Evolutionary conservation across 30 jellyfish, hydroid and myxozoan species (phyloP).

Genomic region (Rhopilema esculentum): DNA sequence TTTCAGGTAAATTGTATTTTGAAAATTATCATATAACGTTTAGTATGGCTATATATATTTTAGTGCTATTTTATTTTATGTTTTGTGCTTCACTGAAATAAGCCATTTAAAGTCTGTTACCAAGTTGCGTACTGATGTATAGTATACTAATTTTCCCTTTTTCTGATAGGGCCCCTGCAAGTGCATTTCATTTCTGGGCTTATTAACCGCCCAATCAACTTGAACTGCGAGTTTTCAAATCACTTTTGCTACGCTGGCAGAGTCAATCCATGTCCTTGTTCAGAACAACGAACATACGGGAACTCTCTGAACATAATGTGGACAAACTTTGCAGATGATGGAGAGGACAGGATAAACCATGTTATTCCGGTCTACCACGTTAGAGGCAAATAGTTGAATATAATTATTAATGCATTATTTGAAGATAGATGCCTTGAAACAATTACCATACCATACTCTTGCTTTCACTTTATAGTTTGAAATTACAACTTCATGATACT

Average conservation of each 20-base stretch:
- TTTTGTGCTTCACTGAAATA: no score
- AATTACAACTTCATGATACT: no score
- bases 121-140: no score
- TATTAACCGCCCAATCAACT: not conserved
- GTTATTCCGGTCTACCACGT: not conserved
- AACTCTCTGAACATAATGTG: not conserved
- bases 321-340: not conserved
- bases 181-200: not conserved
- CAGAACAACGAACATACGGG: not conserved
- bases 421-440: not conserved
- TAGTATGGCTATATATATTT: no score
- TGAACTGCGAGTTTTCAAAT: not conserved
- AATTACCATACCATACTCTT: no score
- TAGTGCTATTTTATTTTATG: no score
- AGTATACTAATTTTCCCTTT: no score
- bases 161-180: no score
- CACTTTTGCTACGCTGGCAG: not conserved
- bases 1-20: no score
- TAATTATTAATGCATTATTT: not conserved
- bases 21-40: no score
- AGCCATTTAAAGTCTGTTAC: no score
- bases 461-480: no score
- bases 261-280: not conserved
- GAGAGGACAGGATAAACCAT: not conserved
- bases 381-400: not conserved